Evolutionary conservation across 2,113 vertebrate species (phyloP).

Genomic region (Elaphurus davidianus): DNA sequence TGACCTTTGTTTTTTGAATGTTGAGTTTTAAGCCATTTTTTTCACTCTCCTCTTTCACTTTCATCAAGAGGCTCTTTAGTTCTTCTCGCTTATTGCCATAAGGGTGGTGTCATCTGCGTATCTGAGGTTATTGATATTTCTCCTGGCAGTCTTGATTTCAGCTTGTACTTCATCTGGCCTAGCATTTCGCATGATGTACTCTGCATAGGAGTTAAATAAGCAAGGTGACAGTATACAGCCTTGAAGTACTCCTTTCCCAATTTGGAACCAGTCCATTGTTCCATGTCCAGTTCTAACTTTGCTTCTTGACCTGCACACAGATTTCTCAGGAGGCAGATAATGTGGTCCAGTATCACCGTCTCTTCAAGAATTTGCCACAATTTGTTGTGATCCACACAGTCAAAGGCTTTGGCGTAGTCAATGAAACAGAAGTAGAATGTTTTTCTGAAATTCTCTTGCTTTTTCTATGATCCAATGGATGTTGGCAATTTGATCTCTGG

Average conservation of each 20-base stretch:
- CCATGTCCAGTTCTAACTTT: neutral
- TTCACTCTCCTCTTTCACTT: neutral
- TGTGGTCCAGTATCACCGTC: neutral
- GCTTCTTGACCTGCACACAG: neutral
- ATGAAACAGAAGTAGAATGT: neutral
- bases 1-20: neutral
- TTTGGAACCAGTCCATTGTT: neutral
- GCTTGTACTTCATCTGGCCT: neutral
- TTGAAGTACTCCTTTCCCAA: neutral
- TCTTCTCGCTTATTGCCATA: neutral
- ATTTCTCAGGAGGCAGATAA: neutral
- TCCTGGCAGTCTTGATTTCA: neutral
- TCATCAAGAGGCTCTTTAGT: neutral
- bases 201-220: neutral
- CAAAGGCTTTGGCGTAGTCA: neutral
- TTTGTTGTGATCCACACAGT: neutral
- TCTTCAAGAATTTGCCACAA: neutral
- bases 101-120: neutral
- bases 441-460: neutral
- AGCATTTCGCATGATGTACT: neutral
- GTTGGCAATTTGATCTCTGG: neutral
- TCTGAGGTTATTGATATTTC: neutral
- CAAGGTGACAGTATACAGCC: neutral
- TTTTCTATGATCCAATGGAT: neutral
- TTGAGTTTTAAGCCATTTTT: neutral